Evolutionary conservation across 1,140 invertebrate genomes (phyloP).

Genomic region (Drosophila nannoptera): DNA sequence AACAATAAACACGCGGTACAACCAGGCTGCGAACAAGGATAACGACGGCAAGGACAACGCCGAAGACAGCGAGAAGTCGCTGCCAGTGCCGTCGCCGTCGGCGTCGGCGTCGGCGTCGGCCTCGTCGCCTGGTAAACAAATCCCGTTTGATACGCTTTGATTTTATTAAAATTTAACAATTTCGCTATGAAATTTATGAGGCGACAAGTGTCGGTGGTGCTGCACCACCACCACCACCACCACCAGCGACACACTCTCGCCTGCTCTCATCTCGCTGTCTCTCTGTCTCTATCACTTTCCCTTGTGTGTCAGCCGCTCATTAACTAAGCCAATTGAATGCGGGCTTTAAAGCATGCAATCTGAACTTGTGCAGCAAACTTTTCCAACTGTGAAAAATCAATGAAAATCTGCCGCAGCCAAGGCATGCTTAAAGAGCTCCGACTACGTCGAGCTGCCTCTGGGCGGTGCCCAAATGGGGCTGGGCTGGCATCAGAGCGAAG

Average conservation of each 20-base stretch:
- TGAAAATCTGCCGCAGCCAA: not conserved
- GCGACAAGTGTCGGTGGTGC: constrained; percentile 27
- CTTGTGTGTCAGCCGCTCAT: constrained; percentile 4
- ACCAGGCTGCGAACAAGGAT: constrained; percentile 74
- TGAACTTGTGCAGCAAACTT: not conserved
- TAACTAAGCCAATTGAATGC: constrained; percentile 12
- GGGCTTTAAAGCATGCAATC: not conserved
- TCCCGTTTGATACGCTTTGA: constrained; percentile 76
- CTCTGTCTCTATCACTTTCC: constrained; percentile 5
- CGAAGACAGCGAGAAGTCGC: constrained; percentile 26
- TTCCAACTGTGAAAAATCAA: not conserved
- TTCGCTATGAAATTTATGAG: constrained; percentile 73
- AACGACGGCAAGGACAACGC: constrained; percentile 57
- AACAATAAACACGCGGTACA: constrained; percentile 77
- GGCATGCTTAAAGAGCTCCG: not conserved
- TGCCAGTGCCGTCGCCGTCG: not conserved
- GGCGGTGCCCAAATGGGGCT: no score
- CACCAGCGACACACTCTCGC: not conserved
- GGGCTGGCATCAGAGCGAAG: no score
- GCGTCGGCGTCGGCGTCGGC: not conserved
- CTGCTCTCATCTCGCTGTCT: not conserved
- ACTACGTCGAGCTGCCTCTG: no score
- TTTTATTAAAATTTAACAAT: constrained; percentile 78
- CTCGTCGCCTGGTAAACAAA: constrained; percentile 71
- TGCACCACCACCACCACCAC: not conserved